Base-by-base conservation (phyloP, 2,113 vertebrate species). In the Formicarius rufipectus region DNA sequence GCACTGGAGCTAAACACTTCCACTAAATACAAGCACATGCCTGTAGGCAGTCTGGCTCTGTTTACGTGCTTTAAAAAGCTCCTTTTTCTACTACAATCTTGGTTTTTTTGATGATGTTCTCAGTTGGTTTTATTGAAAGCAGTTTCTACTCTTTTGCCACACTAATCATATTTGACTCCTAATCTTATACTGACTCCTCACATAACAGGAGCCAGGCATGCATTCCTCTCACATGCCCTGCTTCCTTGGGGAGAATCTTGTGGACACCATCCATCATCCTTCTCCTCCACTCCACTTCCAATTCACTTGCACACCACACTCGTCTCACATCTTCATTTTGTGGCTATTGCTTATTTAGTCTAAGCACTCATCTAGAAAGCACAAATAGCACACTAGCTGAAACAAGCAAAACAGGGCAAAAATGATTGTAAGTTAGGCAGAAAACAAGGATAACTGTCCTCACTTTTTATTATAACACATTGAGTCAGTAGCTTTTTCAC, bases 231-330 rank as follows among this genome's bases (percentile, higher is more conserved):
- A 66, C 42, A 30, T 0, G 1, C 25, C 74, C 40, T 66, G 12
- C 30, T 50, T 77, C n/a, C 35, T 33, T 25, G 12, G 7, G 5
- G 17, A 69, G 6, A 21, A 5, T 63, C 39, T 39, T 9, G 10
- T 2, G 18, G 20, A 45, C 33, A 28, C 9, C 8, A 20, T 21
- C 25, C 0, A 0, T 24, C 9, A 9, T 16, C 47, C 15, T 44
- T 52, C 62, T 66, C 12, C 33, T 37, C 55, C 28, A 22, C 30
- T 84, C 22, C 49, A 9, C 28, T 60, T 30, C 24, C 44, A 69
- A 24, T 27, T 59, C 9, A 27, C 40, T 59, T 1, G 0, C 27
- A 60, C 0, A 0, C 4, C 2, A 4, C 23, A 71, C 2, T 21
- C 4, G 37, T 88, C 35, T 67, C 39, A 53, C 24, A 21, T 67